These are phyloP conservation scores for Trissolcus brochymenae DNA, from an alignment of 2,888 invertebrate genomes.

Conservation along the genomic window DNA sequence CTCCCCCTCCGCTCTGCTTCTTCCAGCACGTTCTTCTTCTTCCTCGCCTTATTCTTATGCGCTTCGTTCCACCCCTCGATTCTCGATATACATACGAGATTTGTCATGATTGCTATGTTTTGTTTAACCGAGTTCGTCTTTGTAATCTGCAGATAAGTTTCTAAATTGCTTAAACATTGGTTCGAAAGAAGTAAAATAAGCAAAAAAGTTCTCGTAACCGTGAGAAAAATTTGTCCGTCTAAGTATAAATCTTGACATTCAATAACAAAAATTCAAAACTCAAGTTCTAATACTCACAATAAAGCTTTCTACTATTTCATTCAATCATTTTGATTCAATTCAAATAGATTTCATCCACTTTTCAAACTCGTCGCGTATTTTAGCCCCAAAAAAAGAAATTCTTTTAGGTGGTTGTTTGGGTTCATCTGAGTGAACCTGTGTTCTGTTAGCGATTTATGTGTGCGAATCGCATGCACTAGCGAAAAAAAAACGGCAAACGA, in stretches of 20 bases:
- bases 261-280: too few species aligned
- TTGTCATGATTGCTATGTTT: conserved; percentile 22
- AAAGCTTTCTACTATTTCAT: too few species aligned
- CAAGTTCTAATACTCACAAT: too few species aligned
- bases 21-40: background rate
- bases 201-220: background rate
- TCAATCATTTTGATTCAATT: too few species aligned
- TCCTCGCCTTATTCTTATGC: conserved; percentile 7
- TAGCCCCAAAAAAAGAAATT: too few species aligned
- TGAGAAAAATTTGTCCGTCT: too few species aligned
- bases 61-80: conserved; percentile 25
- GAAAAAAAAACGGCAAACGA: conserved; percentile 45
- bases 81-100: conserved; percentile 23
- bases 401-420: background rate
- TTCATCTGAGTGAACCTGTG: background rate
- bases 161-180: too few species aligned
- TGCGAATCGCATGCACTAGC: conserved; percentile 35
- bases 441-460: background rate
- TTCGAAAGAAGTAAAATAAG: too few species aligned
- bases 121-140: conserved; percentile 5
- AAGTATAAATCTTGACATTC: too few species aligned
- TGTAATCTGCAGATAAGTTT: conserved; percentile 4
- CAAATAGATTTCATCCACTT: too few species aligned
- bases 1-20: conserved; percentile 7
- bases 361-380: too few species aligned